phyloP scores from a whole-genome alignment of 2,888 invertebrate genomes.

The Mythimna albipuncta region DNA sequence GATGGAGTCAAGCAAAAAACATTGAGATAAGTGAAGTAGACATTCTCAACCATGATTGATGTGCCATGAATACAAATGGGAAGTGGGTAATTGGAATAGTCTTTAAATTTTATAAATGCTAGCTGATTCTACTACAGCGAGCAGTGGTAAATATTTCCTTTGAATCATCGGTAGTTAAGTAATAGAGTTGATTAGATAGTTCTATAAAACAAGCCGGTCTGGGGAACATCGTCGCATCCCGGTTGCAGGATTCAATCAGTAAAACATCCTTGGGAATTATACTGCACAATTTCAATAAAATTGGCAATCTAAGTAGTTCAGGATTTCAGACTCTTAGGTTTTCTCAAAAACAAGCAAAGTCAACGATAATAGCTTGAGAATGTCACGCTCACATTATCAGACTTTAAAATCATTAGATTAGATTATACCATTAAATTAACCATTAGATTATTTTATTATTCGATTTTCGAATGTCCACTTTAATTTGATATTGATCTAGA shows the following conservation, averaged over 20 bases:
- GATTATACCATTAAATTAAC: conserved; percentile 12
- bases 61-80: conserved; percentile 26
- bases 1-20: background rate
- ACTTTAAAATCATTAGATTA: conserved; percentile 25
- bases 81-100: conserved; percentile 6
- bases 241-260: conserved; percentile 1
- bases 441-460: conserved; percentile 18
- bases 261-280: background rate
- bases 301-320: background rate
- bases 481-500: conserved; percentile 44
- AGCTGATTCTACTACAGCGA: background rate
- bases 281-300: background rate
- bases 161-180: conserved; percentile 16
- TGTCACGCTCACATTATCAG: conserved; percentile 13
- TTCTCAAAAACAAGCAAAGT: background rate
- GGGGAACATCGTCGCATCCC: background rate
- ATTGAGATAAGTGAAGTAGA: conserved; percentile 10
- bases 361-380: background rate
- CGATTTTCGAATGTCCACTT: conserved; percentile 24
- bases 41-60: conserved; percentile 20
- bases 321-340: background rate
- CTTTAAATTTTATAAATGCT: conserved; percentile 5
- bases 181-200: background rate
- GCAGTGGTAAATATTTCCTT: conserved; percentile 9
- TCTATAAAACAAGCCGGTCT: conserved; percentile 1